A percentile compares a stretch with the other conserved stretches of the same genome.
phyloP scores from a whole-genome alignment of 2,888 invertebrate species.

The Eumacrocentrus americanus region DNA sequence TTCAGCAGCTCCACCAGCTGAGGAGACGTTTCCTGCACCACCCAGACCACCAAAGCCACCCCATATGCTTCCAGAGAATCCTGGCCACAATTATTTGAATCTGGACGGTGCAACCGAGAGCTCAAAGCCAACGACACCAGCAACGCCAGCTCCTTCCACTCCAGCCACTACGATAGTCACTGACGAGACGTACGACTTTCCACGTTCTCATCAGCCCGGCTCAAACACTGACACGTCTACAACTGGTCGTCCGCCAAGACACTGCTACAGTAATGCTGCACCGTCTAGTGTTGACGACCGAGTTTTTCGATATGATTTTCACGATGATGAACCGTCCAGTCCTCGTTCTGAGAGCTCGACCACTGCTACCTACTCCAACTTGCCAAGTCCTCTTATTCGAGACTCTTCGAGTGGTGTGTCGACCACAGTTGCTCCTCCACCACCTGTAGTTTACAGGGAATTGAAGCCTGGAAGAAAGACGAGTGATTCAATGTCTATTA shows the following conservation, averaged over 20 bases:
- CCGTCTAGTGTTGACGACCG: conserved; percentile 64
- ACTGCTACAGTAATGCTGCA: conserved; percentile 70
- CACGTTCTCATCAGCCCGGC: conserved; percentile 68
- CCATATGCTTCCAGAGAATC: conserved; percentile 62
- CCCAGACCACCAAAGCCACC: conserved; percentile 80
- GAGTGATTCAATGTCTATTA: conserved; percentile 54
- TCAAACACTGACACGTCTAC: conserved; percentile 47
- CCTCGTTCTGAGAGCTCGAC: conserved; percentile 64
- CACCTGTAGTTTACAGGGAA: conserved; percentile 68
- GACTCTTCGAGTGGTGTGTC: conserved; percentile 53
- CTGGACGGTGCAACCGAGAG: conserved; percentile 59
- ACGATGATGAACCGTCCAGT: conserved; percentile 55
- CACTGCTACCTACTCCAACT: conserved; percentile 66
- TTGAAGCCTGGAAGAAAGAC: conserved; percentile 66
- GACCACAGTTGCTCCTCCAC: conserved; percentile 62
- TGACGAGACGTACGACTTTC: conserved; percentile 75
- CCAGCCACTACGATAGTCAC: conserved; percentile 49
- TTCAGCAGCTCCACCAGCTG: conserved; percentile 46
- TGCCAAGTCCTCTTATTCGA: conserved; percentile 64
- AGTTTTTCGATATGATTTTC: conserved; percentile 68
- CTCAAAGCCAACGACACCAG: conserved; percentile 57
- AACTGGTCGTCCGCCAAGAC: conserved; percentile 56
- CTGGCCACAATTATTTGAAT: conserved; percentile 63
- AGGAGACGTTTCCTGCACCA: conserved; percentile 66
- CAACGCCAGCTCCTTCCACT: conserved; percentile 53